Base-by-base conservation (phyloP, 1,140 invertebrate genomes). In the Saccostrea cuccullata region DNA sequence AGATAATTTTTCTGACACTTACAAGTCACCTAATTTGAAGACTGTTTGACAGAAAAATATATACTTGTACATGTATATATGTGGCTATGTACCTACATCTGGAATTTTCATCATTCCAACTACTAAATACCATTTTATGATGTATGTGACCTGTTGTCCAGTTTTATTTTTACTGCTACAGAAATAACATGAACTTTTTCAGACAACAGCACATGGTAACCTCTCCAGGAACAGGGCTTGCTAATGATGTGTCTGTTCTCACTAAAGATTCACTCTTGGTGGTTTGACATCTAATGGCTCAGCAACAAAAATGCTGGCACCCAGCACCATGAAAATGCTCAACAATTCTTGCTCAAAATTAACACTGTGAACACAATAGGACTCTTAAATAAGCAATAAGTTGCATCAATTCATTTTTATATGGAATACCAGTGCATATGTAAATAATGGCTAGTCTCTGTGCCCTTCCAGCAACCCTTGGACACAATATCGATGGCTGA, bases 241-340 rank as follows among this genome's bases (percentile, higher is more conserved):
- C 26, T 30, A 4, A 26, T 77, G 70, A 40, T 77, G 70, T 77
- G 70, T 77, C 26, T 77, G 12, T 77, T 77, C 70, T 77, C 70
- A 77, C 70, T 77, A 77, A 77, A 77, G 70, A 77, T 77, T 77
- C 70, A 36, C 70, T 30, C 70, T 77, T 30, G 70, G 70, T 77
- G 70, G 70, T 77, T 77, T 77, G 70, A 77, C 70, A 77, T 77
- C 70, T 77, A 30, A 77, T 30, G 70, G 70, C 70, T 77, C 8
- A 47, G 47, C 47, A 30, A 77, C 70, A 77, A 77, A 77, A 77
- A 77, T 77, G 70, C 70, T 26, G 70, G 23, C 23, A 36, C 70
- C 23, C 70, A 77, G 70, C 70, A 77, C 26, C 26, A 26, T 77
- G 70, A 23, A 30, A 77, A 77, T 12, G 70, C 70, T 30, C 23